Conservation (phyloP, 2,888 invertebrate species). For the Acronicta psi region DNA sequence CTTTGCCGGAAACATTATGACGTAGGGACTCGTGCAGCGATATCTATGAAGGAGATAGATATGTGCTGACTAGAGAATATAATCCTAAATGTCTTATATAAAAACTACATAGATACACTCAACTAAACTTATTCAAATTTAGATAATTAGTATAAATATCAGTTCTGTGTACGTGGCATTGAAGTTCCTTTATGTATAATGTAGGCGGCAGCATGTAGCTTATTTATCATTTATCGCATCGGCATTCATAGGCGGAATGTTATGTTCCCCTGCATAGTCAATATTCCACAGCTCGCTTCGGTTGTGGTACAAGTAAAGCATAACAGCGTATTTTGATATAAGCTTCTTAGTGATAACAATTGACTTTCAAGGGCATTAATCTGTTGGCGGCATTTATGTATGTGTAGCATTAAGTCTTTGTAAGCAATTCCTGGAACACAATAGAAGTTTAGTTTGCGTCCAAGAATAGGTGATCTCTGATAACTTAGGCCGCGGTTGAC, state of each 20-base stretch:
- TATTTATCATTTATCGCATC: conserved; percentile 55
- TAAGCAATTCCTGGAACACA: conserved; percentile 9
- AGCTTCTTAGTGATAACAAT: neutral
- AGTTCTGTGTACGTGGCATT: conserved; percentile 6
- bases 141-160: neutral
- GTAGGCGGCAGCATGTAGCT: conserved; percentile 25
- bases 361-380: neutral
- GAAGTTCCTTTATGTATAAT: conserved; percentile 20
- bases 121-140: neutral
- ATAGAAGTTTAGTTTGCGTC: conserved; percentile 8
- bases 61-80: conserved; percentile 11
- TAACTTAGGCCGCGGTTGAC: conserved; percentile 68
- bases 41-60: conserved; percentile 22
- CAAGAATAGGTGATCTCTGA: conserved; percentile 59
- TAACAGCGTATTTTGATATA: conserved; percentile 38
- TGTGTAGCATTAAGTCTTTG: neutral
- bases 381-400: neutral
- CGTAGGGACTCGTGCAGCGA: conserved; percentile 21
- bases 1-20: conserved; percentile 43
- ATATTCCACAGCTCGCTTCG: conserved; percentile 54
- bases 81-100: neutral
- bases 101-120: neutral
- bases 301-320: conserved; percentile 59
- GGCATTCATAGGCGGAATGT: conserved; percentile 55
- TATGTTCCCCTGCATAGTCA: conserved; percentile 59